Base-by-base conservation (phyloP, 2,113 vertebrate species). In the Mionectes macconnelli region DNA sequence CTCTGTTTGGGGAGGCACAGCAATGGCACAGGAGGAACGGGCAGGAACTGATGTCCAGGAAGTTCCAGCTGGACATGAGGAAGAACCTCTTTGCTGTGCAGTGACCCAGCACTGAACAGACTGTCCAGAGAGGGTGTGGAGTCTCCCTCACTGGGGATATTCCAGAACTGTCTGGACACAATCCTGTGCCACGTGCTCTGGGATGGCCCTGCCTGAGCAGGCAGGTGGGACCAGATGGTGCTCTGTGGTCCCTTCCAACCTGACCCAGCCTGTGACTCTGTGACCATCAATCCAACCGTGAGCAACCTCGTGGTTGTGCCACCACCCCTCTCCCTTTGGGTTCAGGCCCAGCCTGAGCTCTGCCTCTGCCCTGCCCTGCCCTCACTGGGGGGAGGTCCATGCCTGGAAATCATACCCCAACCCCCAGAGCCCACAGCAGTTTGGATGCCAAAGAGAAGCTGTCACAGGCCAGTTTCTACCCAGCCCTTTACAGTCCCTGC, bases 331-430 rank as follows among this genome's bases (percentile, higher is more conserved):
- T 50, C n/a, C 14, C 4, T 2, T 7, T 4, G 6, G n/a, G 21
- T 10, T 22, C 2, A 6, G 39, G 42, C 50, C 39, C 44, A 19
- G 21, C 27, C 35, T 33, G 1, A 60, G 35, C 70, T 39, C 12
- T 53, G 19, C 9, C 22, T 31, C 33, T n/a, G 33, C 33, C 39
- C 31, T 47, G 50, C 40, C n/a, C 24, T 20, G 33, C 20, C 55
- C 49, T 37, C 18, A 1, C 28, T 40, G 62, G 2, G 5, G 55
- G 20, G 18, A 11, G 4, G 3, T 83, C 50, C 22, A n/a, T 84
- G 31, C 35, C 50, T 2, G 1, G 19, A 27, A 31, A 39, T 8
- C 9, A 23, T 2, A 0, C 8, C 63, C 18, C 27, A 47, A 0
- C 23, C 28, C 49, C 4, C 59, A n/a, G 37, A 13, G 11, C 44